phyloP scores from a whole-genome alignment of 2,797 vertebrate species.

The Hypotaenidia okinawae region DNA sequence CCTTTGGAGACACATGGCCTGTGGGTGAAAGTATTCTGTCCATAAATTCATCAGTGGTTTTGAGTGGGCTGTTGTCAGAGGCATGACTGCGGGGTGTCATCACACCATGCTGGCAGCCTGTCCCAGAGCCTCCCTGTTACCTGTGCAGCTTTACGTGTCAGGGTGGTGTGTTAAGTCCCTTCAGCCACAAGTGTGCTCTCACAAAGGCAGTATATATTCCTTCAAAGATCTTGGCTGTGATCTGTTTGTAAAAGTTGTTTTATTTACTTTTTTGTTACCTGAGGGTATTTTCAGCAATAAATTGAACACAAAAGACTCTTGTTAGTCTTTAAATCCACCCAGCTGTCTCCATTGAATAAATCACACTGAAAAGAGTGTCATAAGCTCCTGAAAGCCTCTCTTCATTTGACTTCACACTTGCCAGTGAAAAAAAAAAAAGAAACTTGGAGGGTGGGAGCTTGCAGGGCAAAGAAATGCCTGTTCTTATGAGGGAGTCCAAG shows the following conservation, averaged over 20 bases:
- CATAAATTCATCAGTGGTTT: not conserved
- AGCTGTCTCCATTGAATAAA: not conserved
- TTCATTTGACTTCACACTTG: not conserved
- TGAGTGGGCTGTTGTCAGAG: not conserved
- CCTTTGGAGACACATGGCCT: not conserved
- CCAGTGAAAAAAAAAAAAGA: not conserved
- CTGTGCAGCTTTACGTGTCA: not conserved
- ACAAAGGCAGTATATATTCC: not conserved
- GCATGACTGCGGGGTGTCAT: not conserved
- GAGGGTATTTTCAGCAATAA: not conserved
- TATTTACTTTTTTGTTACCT: slow-evolving; percentile 1
- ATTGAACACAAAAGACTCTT: not conserved
- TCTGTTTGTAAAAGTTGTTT: not conserved
- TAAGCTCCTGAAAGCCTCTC: not conserved
- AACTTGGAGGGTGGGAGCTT: not conserved
- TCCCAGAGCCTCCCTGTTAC: not conserved
- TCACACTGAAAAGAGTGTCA: not conserved
- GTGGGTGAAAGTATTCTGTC: not conserved
- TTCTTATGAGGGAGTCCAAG: not conserved
- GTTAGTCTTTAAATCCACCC: not conserved
- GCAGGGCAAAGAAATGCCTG: not conserved
- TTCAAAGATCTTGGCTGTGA: not conserved
- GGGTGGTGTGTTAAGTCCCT: not conserved
- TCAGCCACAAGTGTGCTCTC: not conserved
- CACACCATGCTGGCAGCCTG: not conserved